Base-by-base conservation (phyloP, 1,140 invertebrate genomes). In the Bombus consobrinus region DNA sequence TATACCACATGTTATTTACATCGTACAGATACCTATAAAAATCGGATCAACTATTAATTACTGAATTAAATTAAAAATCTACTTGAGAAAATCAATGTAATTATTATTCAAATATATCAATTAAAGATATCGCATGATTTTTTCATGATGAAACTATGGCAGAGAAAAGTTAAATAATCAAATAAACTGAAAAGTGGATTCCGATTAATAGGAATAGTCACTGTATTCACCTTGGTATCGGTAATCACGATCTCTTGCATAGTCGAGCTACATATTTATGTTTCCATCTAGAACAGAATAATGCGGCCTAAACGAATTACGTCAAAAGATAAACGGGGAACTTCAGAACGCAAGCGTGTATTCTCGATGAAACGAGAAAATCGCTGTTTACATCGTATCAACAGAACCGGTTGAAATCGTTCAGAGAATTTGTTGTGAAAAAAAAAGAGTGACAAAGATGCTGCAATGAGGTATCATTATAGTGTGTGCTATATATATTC, bases 351-450 rank as follows among this genome's bases (percentile, higher is more conserved):
- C 32, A 32, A 72, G 32, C 25, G n/a, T 62, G 28, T 71, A 43
- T 84, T n/a, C 22, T 15, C 12, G 66, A 28, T 34, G 75, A 66
- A 59, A 43, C 66, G 73, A 83, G 74, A 32, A 39, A 71, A 59
- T 69, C 82, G 75, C n/a, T 79, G 83, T 80, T 85, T 80, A 85
- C 68, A 78, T 85, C 83, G 68, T 72, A 41, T 85, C 77, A 47
- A 41, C 22, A 62, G 53, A 85, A 85, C 83, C 83, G 77, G 83
- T 80, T 85, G 41, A 62, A 85, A 85, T 85, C 68, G 68, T 85
- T 71, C 77, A 72, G 18, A 85, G 76, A 85, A 80, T 85, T 72
- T 85, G 66, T 85, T 80, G 41, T n/a, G 77, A 78, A 64, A 85
- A 80, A 43, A 84, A 78, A 62, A n/a, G 47, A 32, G 22, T 25